Evolutionary conservation across 2,797 vertebrate species (phyloP), one percentile per base, ranked within the genome.

Genomic region (Onychomys leucogaster): DNA sequence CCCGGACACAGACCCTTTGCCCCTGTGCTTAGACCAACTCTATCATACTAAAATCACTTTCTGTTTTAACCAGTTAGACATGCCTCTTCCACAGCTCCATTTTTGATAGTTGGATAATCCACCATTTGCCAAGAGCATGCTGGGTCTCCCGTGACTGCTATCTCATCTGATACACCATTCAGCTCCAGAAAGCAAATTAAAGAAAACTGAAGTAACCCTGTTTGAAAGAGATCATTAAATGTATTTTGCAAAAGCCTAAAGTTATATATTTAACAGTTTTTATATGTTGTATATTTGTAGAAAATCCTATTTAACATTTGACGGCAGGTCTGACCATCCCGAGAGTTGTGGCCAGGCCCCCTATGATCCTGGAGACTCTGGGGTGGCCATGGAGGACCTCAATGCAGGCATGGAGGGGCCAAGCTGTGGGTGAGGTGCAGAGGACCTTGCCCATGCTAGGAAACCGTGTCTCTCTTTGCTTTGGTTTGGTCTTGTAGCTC

Each of bases 241-340:
- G 99, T 99, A 99, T 99, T 99, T 99, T 99, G 99, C 99, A 99
- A 86, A 99, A 99, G 99, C 99, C 99, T 99, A 99, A 99, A 99
- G 99, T 99, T 99, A 99, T 99, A 99, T 99, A 99, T 99, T 99
- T 99, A 99, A 99, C 99, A 99, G 99, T 99, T 99, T 99, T 99
- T 99, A 99, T 99, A 99, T 99, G 99, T 99, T 99, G 99, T 99
- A 99, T 99, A 99, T 99, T 99, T 99, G 99, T 99, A 99, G 99
- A 99, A 99, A 99, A 99, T 99, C 99, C 99, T 99, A 99, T 99
- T 99, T 99, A 99, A 99, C 99, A 98, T 99, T 98, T 98, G 99
- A 99, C 98, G 99, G 98, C 99, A 98, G 99, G 99, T 99, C 99
- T 98, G 98, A 98, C 99, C 97, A 97, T 98, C 99, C 98, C 98